These are phyloP conservation scores for Calameuta filiformis DNA, from an alignment of 2,888 invertebrate species.

Conservation along the genomic window DNA sequence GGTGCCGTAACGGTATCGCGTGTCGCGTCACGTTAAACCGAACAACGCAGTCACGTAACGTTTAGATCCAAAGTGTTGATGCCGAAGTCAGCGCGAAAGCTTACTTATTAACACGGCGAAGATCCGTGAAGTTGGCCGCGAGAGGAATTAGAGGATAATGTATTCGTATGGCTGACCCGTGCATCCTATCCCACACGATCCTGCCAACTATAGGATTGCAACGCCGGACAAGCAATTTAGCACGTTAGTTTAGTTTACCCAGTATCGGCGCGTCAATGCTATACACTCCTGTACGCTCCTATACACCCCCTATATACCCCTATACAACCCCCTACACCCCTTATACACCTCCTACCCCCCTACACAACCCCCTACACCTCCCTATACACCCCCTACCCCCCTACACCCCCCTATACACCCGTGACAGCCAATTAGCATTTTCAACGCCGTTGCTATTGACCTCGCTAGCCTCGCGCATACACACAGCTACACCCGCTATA, in stretches of 20 bases:
- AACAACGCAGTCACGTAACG: background rate
- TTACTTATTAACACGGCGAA: background rate
- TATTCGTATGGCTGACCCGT: background rate
- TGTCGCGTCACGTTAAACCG: too few relatives aligned
- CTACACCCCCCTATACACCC: background rate
- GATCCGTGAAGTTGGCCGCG: background rate
- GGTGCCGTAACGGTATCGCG: too few relatives aligned
- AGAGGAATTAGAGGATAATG: background rate
- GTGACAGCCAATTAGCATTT: conserved; percentile 5
- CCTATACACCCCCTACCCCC: too few relatives aligned
- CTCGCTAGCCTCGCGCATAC: background rate
- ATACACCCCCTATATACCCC: background rate
- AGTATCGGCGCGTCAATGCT: background rate
- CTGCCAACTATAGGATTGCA: background rate
- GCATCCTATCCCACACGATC: background rate
- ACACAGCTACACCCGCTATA: background rate
- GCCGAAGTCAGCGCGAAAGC: background rate
- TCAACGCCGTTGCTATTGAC: conserved; percentile 1
- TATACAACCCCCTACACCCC: too few relatives aligned
- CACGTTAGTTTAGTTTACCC: background rate
- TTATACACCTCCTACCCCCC: too few relatives aligned
- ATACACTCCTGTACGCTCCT: background rate
- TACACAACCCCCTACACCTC: background rate
- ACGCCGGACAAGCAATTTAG: background rate
- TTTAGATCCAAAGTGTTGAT: background rate